Percentiles rank a stretch among this genome's conserved stretches.
These are phyloP conservation scores for Aphaenogaster rudis DNA, from an alignment of 1,140 invertebrate genomes.

Conservation along the genomic window DNA sequence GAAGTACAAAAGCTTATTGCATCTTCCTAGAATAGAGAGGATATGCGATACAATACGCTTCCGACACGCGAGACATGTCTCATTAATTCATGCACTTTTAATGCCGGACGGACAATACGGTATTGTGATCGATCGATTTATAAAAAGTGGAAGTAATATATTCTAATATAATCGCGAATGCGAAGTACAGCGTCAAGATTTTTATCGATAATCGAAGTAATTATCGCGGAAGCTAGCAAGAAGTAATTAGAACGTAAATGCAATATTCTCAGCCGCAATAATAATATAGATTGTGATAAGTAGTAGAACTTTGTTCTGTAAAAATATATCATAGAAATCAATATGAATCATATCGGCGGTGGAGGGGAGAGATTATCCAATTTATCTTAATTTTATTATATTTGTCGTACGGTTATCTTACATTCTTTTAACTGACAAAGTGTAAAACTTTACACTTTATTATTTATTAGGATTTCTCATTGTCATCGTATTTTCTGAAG, in stretches of 20 bases:
- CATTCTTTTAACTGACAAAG: not conserved
- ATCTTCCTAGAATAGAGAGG: not conserved
- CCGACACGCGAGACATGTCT: not conserved
- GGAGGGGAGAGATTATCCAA: not conserved
- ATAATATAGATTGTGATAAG: slow-evolving; percentile 12
- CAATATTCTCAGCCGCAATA: not conserved
- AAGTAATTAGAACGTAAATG: not conserved
- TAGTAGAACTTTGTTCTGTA: slow-evolving; percentile 1
- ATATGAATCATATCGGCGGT: not conserved
- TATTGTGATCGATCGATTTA: slow-evolving; percentile 30
- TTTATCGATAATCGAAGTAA: slow-evolving; percentile 27
- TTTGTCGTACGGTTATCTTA: not conserved
- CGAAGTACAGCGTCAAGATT: not conserved
- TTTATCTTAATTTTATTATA: not conserved
- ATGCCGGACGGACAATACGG: not conserved
- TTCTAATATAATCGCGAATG: slow-evolving; percentile 11
- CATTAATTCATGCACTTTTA: slow-evolving; percentile 35
- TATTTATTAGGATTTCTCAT: not conserved
- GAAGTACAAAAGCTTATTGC: slow-evolving; percentile 9
- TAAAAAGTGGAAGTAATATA: slow-evolving; percentile 7
- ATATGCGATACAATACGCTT: not conserved
- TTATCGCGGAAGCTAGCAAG: slow-evolving; percentile 6
- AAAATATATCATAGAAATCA: not conserved
- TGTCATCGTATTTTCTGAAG: not conserved
- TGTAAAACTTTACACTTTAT: not conserved